Percentiles rank a stretch among this genome's conserved stretches.
These are phyloP conservation scores for Pagetopsis macropterus DNA, from an alignment of 2,797 vertebrate species.

Conservation along the genomic window DNA sequence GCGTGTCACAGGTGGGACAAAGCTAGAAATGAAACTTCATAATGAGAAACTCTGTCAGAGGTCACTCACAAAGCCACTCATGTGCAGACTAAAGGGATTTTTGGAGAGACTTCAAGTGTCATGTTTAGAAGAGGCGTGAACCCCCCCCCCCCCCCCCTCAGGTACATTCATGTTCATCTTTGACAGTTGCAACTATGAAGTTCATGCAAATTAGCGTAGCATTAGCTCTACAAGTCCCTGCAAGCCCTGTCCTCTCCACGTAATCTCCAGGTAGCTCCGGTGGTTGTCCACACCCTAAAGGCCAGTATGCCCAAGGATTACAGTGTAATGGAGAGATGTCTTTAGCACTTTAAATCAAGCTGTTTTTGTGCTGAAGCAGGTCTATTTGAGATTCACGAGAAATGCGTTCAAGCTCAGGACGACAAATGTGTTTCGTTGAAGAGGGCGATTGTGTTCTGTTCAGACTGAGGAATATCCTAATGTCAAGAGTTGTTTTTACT, in stretches of 20 bases:
- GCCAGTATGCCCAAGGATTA: conserved; percentile 66
- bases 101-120: not conserved
- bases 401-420: conserved; percentile 5
- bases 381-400: conserved; percentile 58
- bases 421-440: conserved; percentile 25
- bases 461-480: conserved; percentile 13
- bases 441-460: conserved; percentile 23
- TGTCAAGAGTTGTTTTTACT: not conserved
- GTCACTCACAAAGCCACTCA: conserved; percentile 28
- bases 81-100: not conserved
- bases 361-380: conserved; percentile 42
- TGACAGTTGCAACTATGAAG: conserved; percentile 74
- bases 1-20: conserved; percentile 11
- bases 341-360: conserved; percentile 11
- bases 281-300: conserved; percentile 74
- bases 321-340: conserved; percentile 1
- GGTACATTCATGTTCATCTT: too few species aligned
- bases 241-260: conserved; percentile 68
- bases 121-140: not conserved
- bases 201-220: conserved; percentile 53
- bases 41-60: conserved; percentile 8
- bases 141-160: too few species aligned
- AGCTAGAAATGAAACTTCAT: conserved; percentile 18
- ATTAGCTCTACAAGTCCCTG: conserved; percentile 70
- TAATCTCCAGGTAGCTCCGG: conserved; percentile 62